Evolutionary conservation across 2,888 invertebrate species (phyloP).

Genomic region (Spodoptera picta): DNA sequence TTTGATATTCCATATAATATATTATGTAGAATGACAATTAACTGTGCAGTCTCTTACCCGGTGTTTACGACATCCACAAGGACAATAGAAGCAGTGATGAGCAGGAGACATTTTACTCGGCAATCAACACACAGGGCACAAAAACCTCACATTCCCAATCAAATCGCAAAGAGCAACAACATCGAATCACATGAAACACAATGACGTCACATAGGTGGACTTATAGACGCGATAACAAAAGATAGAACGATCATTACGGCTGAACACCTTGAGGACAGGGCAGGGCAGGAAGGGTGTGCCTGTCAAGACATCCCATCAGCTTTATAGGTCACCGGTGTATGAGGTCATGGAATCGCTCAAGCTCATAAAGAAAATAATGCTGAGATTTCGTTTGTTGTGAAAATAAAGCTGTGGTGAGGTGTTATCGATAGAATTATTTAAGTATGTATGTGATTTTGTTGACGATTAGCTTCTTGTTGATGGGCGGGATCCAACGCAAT

Average conservation of each 20-base stretch:
- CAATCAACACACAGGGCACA: not conserved
- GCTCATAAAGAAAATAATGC: constrained; percentile 6
- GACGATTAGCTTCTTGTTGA: too few relatives aligned
- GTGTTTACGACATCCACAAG: not conserved
- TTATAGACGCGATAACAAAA: constrained; percentile 42
- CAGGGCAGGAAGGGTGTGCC: constrained; percentile 82
- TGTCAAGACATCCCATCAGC: constrained; percentile 71
- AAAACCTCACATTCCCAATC: constrained; percentile 3
- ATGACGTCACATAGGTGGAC: constrained; percentile 36
- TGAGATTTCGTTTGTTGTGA: too few relatives aligned
- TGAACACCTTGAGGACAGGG: constrained; percentile 65
- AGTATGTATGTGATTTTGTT: too few relatives aligned
- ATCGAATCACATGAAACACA: constrained; percentile 17
- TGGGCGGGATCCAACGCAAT: too few relatives aligned
- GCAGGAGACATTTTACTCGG: too few relatives aligned
- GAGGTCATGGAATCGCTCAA: constrained; percentile 58
- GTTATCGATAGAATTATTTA: too few relatives aligned
- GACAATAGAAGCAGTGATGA: too few relatives aligned
- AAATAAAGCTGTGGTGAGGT: too few relatives aligned
- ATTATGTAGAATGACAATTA: too few relatives aligned
- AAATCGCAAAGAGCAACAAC: constrained; percentile 29
- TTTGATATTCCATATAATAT: too few relatives aligned
- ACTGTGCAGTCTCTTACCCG: too few relatives aligned
- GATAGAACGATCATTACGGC: constrained; percentile 51
- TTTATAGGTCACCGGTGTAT: constrained; percentile 79